Conservation (phyloP, 1,140 invertebrate genomes). For the Drosophila sproati region DNA sequence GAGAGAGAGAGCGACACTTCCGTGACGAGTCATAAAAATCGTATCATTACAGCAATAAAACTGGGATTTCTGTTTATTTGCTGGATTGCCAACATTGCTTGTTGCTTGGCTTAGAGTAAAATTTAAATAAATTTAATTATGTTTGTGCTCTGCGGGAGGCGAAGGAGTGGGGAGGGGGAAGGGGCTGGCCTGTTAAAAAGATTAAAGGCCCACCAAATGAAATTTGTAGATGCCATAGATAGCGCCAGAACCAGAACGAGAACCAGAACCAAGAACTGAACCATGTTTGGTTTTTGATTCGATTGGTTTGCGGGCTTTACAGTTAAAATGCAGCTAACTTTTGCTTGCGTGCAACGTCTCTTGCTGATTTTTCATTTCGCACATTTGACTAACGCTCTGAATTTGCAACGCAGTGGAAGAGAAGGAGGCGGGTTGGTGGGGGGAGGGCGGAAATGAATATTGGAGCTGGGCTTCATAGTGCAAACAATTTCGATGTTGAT, state of each 20-base stretch:
- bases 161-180: neutral
- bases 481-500: constrained; percentile 82
- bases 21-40: constrained; percentile 80
- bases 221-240: constrained; percentile 75
- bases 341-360: constrained; percentile 56
- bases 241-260: constrained; percentile 12
- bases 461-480: constrained; percentile 50
- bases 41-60: constrained; percentile 81
- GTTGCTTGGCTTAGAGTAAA: constrained; percentile 51
- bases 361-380: constrained; percentile 79
- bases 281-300: constrained; percentile 12
- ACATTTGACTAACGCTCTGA: constrained; percentile 45
- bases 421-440: neutral
- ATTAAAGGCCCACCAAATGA: constrained; percentile 79
- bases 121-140: constrained; percentile 83
- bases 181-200: constrained; percentile 52
- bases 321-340: constrained; percentile 61
- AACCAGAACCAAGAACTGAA: neutral
- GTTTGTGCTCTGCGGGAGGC: constrained; percentile 52
- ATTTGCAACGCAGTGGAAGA: neutral
- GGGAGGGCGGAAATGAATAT: neutral
- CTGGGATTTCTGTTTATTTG: constrained; percentile 78
- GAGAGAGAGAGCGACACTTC: constrained; percentile 54
- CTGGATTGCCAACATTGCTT: constrained; percentile 54
- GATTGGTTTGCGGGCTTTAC: constrained; percentile 10